Base-by-base conservation (phyloP, 1,140 invertebrate genomes). In the Drosophila equinoxialis region DNA sequence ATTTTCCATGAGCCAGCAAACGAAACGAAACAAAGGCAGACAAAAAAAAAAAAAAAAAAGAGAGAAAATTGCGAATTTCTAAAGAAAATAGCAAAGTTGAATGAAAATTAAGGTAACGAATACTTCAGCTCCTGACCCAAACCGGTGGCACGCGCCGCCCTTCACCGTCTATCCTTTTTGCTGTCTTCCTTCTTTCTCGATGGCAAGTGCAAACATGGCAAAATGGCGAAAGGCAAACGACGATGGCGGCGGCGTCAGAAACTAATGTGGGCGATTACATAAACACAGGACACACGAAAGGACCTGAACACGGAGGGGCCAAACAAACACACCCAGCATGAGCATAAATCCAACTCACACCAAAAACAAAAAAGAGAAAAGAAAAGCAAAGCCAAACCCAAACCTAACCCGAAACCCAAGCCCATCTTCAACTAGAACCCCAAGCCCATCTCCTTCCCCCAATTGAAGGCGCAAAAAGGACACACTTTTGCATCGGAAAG, bases 181-280 rank as follows among this genome's bases (percentile, higher is more conserved):
- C 10, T 67, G 55, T 42, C 66, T 48, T 62, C 51, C 33, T 62
- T 11, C 58, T 64, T 60, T 37, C 37, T 41, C 54, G 37, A 64
- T 51, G 45, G 68, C 51, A 69, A 81, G 77, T 85, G 82, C 65
- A 81, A 68, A 78, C 71, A 62, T 55, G 58, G 30, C 20, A 64
- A 58, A 45, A 58, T 41, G 26, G 57, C 71, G 70, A 69, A 65
- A 72, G 68, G 60, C 55, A 51, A 71, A 64, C 67, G 45, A 7
- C 37, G 45, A 48, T 39, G 37, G 37, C 42, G 55, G 48, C 51
- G 64, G 77, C 75, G 79, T 77, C 71, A 63, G 67, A 69, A 87
- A 87, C 83, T 87, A 87, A 87, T 87, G 83, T 87, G 77, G 83
- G 83, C 79, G 83, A 87, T 87, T 87, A 87, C 84, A 87, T 87